Percentiles rank a stretch among this genome's conserved stretches.
phyloP scores from a whole-genome alignment of 2,797 vertebrate genomes.

The Oreonectes daqikongensis region DNA sequence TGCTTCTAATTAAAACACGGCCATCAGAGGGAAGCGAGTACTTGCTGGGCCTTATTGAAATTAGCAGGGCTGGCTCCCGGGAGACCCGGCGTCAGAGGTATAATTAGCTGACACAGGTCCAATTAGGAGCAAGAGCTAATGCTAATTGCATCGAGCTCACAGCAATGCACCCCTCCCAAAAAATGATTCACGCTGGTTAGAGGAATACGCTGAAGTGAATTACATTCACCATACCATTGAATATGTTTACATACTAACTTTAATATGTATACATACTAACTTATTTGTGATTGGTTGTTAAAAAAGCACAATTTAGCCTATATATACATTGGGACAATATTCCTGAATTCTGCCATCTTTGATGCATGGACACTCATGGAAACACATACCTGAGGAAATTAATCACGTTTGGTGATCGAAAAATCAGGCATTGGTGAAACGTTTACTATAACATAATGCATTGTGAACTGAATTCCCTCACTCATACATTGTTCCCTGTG shows the following conservation, averaged over 20 bases:
- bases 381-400: no score
- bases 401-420: no score
- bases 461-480: no score
- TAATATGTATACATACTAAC: not conserved
- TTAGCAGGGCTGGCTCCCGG: constrained; percentile 35
- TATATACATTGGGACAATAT: no score
- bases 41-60: constrained; percentile 52
- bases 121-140: constrained; percentile 46
- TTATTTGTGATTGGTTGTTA: no score
- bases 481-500: no score
- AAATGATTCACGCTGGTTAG: constrained; percentile 9
- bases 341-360: no score
- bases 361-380: no score
- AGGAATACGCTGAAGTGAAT: constrained; percentile 16
- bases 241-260: no score
- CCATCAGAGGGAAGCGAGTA: constrained; percentile 39
- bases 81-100: constrained; percentile 43
- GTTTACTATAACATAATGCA: no score
- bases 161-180: not conserved
- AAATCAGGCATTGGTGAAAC: no score
- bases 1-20: constrained; percentile 46
- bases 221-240: not conserved
- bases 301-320: no score
- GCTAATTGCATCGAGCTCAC: constrained; percentile 39
- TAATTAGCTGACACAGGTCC: constrained; percentile 49